Evolutionary conservation across 2,888 invertebrate genomes (phyloP), one percentile per base, ranked within the genome.

Genomic region (Drosophila borborema): DNA sequence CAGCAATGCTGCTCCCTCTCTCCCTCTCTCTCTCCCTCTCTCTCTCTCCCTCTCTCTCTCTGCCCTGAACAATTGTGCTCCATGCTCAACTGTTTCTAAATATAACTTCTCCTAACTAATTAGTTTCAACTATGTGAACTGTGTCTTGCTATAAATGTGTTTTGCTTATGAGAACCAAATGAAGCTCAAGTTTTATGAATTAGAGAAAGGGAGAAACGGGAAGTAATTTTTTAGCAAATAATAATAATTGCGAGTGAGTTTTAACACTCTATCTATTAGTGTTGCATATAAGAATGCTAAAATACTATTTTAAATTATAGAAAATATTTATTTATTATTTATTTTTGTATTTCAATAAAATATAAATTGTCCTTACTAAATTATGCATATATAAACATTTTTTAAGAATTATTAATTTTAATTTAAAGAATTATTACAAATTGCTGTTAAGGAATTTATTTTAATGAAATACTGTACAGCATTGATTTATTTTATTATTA

Each of bases 31-130:
- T 1, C 16, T 7, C 28, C 4, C 2, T 5, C 20, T 10, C 23
- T 67, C n/a, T n/a, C 8, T 3, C 46, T 7, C 46, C 31, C 9
- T 1, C 16, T 7, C 28, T 9, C 2, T 5, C 20, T 10, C 23
- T 67, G 51, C 68, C 54, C n/a, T 51, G 56, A 12, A 53, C 55
- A 79, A 66, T 81, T 84, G 78, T 70, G 74, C 51, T 10, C 51
- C 38, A 14, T 53, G 34, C 28, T 58, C 54, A 59, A 64, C 58
- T 31, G 45, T 7, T 51, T 80, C 85, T 86, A 86, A 86, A 86
- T 69, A 78, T 90, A 86, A 89, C 84, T 78, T 54, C 2, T 45
- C 46, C 28, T 12, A 46, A 10, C 63, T 73, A 73, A 77, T 69
- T 64, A 68, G 48, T 68, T 55, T 49, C 62, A 67, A 59, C 68